phyloP scores from a whole-genome alignment of 2,888 invertebrate species.

The Nesidiocoris tenuis region DNA sequence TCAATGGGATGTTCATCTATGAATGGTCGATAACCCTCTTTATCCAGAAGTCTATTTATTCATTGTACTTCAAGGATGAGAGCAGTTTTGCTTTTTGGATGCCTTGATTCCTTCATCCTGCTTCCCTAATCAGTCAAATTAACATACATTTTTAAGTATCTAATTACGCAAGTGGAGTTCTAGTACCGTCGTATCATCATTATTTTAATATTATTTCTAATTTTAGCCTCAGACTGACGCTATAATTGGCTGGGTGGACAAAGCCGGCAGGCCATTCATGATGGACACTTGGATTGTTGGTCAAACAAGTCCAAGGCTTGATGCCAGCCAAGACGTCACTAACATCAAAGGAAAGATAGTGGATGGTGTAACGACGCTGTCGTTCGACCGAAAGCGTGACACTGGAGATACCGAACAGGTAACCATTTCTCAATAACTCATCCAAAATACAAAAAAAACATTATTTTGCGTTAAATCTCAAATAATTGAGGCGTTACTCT shows the following conservation, averaged over 20 bases:
- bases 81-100: too few relatives aligned
- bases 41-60: too few relatives aligned
- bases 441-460: too few relatives aligned
- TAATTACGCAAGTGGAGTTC: background rate
- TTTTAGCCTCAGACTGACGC: conserved; percentile 80
- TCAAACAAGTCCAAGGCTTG: conserved; percentile 72
- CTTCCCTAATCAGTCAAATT: too few relatives aligned
- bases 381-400: conserved; percentile 73
- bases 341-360: conserved; percentile 68
- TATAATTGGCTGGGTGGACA: conserved; percentile 84
- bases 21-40: too few relatives aligned
- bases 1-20: too few relatives aligned
- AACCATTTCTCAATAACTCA: background rate
- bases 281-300: conserved; percentile 87
- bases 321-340: conserved; percentile 71
- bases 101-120: too few relatives aligned
- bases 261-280: conserved; percentile 73
- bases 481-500: too few relatives aligned
- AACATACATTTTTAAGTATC: too few relatives aligned
- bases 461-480: too few relatives aligned
- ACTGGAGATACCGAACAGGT: conserved; percentile 62
- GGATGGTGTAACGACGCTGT: conserved; percentile 75
- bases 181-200: background rate
- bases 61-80: too few relatives aligned
- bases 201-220: conserved; percentile 41